Conservation (phyloP, 2,888 invertebrate species). For the Ischnus inquisitorius region DNA sequence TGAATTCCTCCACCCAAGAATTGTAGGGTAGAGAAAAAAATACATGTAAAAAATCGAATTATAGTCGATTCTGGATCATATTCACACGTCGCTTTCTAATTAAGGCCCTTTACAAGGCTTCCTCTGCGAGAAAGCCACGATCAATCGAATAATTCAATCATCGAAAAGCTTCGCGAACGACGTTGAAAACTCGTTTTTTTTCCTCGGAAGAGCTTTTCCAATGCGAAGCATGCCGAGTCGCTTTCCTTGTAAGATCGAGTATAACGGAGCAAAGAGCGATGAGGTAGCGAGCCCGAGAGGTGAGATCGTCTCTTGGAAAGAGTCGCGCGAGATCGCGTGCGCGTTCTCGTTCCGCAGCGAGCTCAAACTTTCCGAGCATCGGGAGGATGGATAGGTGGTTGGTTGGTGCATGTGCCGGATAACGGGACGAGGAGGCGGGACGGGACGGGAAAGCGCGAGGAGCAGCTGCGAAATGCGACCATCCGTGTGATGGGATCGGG, state of each 20-base stretch:
- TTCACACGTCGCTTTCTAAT: no score
- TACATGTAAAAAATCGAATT: no score
- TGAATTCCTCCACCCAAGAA: no score
- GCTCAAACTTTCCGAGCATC: conserved; percentile 47
- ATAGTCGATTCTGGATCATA: no score
- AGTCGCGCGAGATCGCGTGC: background rate
- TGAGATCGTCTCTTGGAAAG: conserved; percentile 22
- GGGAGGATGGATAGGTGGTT: conserved; percentile 32
- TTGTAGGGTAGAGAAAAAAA: no score
- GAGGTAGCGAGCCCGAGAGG: conserved; percentile 28
- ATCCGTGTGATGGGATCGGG: conserved; percentile 68
- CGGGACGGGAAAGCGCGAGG: conserved; percentile 34
- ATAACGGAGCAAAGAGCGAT: conserved; percentile 57
- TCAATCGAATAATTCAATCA: no score
- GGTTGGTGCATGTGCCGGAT: conserved; percentile 3
- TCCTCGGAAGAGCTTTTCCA: no score
- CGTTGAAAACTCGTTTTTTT: background rate
- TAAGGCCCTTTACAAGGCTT: no score
- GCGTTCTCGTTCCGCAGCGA: conserved; percentile 40
- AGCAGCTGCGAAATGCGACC: conserved; percentile 69
- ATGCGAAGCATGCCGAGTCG: background rate
- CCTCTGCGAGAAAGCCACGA: no score
- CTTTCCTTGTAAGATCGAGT: conserved; percentile 18
- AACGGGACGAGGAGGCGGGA: conserved; percentile 34
- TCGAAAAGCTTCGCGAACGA: no score